Base-by-base conservation (phyloP, 2,113 vertebrate genomes). In the Onychostoma macrolepis region DNA sequence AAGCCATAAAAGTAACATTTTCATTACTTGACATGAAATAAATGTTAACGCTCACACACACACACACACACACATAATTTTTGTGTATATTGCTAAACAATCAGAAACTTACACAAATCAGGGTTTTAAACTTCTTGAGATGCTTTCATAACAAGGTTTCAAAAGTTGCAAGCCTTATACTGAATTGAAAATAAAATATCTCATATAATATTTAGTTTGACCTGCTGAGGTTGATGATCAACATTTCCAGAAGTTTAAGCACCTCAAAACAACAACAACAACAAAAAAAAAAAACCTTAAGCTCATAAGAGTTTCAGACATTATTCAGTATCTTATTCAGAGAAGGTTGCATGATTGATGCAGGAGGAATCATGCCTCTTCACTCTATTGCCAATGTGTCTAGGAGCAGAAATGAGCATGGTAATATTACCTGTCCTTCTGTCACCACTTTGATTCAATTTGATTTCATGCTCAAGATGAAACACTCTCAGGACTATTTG, bases 391-490 rank as follows among this genome's bases (percentile, higher is more conserved):
- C 45, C 56, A 76, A 36, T 50, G 19, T 69, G 24, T 36, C 43
- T 9, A 36, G 69, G 67, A 77, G 71, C 56, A 69, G 63, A 84
- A 87, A 87, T 87, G 75, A 83, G 86, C 80, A 84, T 78, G 80
- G 74, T 67, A 87, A 84, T 87, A 84, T 87, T 87, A 87, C 86
- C 86, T 87, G 80, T 83, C 86, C 86, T 78, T 76, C 61, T 87
- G 43, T 83, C 48, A 77, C 86, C 86, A 84, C 72, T 87, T 87
- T 87, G 86, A 87, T 87, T 87, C 86, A 83, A 87, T 87, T 87
- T 87, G 80, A 87, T 87, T 87, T 87, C 86, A 87, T 87, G 86
- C 86, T 77, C 61, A 77, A 87, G 86, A 87, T 84, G 86, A 87
- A 87, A 87, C 86, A 76, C 72, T 69, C 86, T 84, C 80, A 84